These are phyloP conservation scores for Meghimatium bilineatum DNA, from an alignment of 2,888 invertebrate species.

Conservation along the genomic window DNA sequence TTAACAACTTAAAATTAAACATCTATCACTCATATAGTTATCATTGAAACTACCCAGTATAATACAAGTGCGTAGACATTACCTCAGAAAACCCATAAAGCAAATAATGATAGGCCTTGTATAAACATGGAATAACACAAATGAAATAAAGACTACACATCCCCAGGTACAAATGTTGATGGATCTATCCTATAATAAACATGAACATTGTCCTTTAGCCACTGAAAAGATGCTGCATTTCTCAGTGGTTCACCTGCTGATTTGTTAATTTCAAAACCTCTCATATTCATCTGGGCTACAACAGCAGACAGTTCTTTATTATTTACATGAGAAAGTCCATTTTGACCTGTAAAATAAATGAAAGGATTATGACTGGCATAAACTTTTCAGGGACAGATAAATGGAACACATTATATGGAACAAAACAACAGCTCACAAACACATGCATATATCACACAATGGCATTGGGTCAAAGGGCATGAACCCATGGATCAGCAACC, in stretches of 20 bases:
- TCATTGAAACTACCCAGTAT: no score
- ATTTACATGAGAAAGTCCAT: constrained; percentile 39
- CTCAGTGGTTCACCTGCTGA: neutral
- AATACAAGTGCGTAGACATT: neutral
- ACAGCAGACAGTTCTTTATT: constrained; percentile 24
- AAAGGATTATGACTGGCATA: neutral
- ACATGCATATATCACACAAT: no score
- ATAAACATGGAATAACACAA: neutral
- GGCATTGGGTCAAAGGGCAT: no score
- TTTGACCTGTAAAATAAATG: constrained; percentile 16
- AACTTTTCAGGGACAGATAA: no score
- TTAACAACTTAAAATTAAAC: no score
- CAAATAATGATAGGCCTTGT: neutral
- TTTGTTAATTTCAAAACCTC: constrained; percentile 15
- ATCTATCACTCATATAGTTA: no score
- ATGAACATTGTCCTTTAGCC: constrained; percentile 18
- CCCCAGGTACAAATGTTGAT: neutral
- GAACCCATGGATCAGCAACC: no score
- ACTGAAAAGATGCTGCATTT: neutral
- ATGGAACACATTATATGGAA: no score
- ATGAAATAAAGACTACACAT: neutral
- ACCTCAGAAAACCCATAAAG: neutral
- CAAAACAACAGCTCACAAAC: no score
- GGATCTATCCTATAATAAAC: constrained; percentile 19
- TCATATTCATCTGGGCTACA: constrained; percentile 16